Conservation (phyloP, 2,888 invertebrate genomes). For the Scaptomyza tumidula region DNA sequence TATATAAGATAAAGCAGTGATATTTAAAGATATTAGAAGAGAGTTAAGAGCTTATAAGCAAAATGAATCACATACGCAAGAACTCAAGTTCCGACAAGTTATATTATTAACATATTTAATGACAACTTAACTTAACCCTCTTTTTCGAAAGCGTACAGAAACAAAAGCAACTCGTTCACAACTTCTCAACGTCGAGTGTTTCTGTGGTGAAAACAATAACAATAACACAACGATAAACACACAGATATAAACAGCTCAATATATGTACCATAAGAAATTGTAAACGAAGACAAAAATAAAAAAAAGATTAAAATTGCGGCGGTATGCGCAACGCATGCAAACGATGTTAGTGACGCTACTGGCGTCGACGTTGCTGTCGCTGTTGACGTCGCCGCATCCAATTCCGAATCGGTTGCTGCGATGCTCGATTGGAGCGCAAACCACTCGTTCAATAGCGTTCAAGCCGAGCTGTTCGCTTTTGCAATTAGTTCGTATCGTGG, state of each 20-base stretch:
- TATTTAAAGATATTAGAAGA: too few relatives aligned
- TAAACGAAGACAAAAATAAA: conserved; percentile 25
- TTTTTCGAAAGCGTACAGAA: conserved; percentile 12
- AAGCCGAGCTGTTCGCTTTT: conserved; percentile 42
- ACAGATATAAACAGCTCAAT: conserved; percentile 9
- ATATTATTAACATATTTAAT: not conserved
- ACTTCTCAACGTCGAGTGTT: conserved; percentile 41
- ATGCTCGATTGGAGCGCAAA: conserved; percentile 50
- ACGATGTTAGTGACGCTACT: conserved; percentile 51
- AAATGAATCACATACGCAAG: too few relatives aligned
- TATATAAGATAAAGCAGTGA: too few relatives aligned
- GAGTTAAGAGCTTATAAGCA: too few relatives aligned
- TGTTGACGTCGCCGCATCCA: conserved; percentile 9
- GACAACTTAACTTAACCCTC: not conserved
- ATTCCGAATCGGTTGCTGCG: conserved; percentile 38
- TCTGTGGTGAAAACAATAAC: conserved; percentile 44
- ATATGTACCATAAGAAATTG: conserved; percentile 23
- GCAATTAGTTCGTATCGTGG: not conserved
- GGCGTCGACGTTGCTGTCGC: conserved; percentile 15
- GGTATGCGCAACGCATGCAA: conserved; percentile 70
- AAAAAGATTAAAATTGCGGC: conserved; percentile 58
- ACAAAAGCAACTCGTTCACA: conserved; percentile 55
- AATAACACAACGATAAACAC: conserved; percentile 18
- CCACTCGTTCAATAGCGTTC: conserved; percentile 68
- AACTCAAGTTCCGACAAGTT: too few relatives aligned